Evolutionary conservation across 2,888 invertebrate species (phyloP), one percentile per base, ranked within the genome.

Genomic region (Chironomus tentans): DNA sequence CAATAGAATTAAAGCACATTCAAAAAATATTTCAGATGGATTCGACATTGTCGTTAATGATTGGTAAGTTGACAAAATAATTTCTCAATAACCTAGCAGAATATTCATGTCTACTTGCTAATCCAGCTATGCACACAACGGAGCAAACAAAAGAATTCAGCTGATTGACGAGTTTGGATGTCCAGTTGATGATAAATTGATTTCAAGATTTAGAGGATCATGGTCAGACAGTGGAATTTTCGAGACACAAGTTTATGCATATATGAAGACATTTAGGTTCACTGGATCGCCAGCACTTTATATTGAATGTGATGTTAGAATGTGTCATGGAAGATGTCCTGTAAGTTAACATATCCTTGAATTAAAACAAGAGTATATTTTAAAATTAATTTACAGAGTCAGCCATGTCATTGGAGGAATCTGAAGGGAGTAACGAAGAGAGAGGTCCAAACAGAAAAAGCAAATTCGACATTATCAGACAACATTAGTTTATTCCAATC

Each of bases 21-120:
- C 5, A 6, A n/a, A n/a, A 28, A 28, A 5, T 5, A 38, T 38
- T 38, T 18, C 85, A 95, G 95, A 95, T 84, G 96, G 95, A 72
- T 96, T 96, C 81, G 96, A 96, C 82, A 95, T 96, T 79, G 94
- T 95, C 47, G 95, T 96, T 24, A 96, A 95, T 82, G 95, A 96
- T 83, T 96, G 96, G 74, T 74, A n/a, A 68, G 74, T 15, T n/a
- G 1, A n/a, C 12, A 13, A 4, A 50, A 61, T 15, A 15, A 2
- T 56, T 46, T 10, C 12, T 15, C 7, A 18, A 13, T 1, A 13
- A 28, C 10, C 10, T 2, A 48, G 18, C 22, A 21, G 18, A 18
- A 18, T 46, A 62, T 21, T 15, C 18, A 47, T 18, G 2, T 24
- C 21, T 2, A 3, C 13, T 28, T 13, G n/a, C 13, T n/a, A 6